A percentile compares a stretch with the other conserved stretches of the same genome.
Conservation (phyloP, 1,140 invertebrate species). For the Magallana ariakensis region DNA sequence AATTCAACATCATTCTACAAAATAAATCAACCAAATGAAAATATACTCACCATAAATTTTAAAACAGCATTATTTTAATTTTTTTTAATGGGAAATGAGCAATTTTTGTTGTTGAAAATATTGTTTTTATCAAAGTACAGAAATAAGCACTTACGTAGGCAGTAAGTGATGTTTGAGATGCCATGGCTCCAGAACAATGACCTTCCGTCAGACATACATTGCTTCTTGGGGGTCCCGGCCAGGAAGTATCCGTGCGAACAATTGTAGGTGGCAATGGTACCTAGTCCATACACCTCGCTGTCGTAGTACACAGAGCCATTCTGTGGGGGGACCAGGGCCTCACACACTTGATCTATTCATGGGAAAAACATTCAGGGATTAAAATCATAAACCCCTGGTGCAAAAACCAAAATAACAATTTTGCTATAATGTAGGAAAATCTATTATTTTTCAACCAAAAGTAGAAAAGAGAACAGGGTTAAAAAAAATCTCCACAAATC, state of each 20-base stretch:
- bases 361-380: not conserved
- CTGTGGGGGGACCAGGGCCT: not conserved
- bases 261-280: conserved; percentile 48
- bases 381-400: too few species aligned
- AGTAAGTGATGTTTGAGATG: not conserved
- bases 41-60: too few species aligned
- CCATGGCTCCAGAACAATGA: not conserved
- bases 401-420: too few species aligned
- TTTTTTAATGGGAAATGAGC: too few species aligned
- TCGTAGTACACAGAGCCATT: conserved; percentile 55
- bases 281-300: not conserved
- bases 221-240: conserved; percentile 44
- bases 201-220: conserved; percentile 36
- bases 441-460: too few species aligned
- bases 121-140: not conserved
- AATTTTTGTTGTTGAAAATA: too few species aligned
- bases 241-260: conserved; percentile 55
- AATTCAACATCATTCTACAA: too few species aligned
- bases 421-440: too few species aligned
- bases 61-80: too few species aligned
- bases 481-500: too few species aligned
- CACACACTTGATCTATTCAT: conserved; percentile 24
- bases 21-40: too few species aligned
- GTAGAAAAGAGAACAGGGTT: too few species aligned
- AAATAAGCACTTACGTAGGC: conserved; percentile 5